Conservation (phyloP, 2,113 vertebrate species). For the Ochotona curzoniae region DNA sequence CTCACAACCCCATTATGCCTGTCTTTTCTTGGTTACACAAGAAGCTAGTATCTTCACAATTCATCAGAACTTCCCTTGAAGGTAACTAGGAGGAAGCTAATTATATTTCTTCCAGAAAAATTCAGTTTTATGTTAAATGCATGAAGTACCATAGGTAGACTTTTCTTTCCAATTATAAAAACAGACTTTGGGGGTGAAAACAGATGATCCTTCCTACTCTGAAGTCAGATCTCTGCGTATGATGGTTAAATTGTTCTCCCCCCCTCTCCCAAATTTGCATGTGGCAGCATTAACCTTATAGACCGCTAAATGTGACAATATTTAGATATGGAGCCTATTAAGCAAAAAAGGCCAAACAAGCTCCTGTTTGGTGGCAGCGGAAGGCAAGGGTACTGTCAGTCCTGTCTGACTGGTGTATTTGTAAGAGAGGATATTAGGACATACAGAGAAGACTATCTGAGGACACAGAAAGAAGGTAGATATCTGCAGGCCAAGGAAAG, state of each 20-base stretch:
- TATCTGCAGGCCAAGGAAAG: not conserved
- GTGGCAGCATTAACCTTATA: not conserved
- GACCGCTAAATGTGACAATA: not conserved
- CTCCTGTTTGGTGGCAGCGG: not conserved
- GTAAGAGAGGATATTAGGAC: not conserved
- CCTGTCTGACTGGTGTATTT: not conserved
- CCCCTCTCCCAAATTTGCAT: not conserved
- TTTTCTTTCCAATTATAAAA: constrained; percentile 14
- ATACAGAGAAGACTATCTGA: not conserved
- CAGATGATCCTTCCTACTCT: not conserved
- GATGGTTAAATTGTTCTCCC: not conserved
- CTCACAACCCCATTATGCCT: not conserved
- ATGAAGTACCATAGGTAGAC: not conserved
- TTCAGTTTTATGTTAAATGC: not conserved
- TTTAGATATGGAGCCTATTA: not conserved
- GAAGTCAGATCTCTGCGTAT: not conserved
- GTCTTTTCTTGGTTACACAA: not conserved
- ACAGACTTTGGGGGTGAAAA: not conserved
- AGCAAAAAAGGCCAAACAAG: not conserved
- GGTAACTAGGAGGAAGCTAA: not conserved
- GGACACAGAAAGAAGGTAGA: not conserved
- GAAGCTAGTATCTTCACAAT: not conserved
- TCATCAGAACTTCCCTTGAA: not conserved
- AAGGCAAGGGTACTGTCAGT: not conserved
- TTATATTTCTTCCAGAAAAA: constrained; percentile 5